Evolutionary conservation across 2,797 vertebrate species (phyloP).

Genomic region (Mus caroli): DNA sequence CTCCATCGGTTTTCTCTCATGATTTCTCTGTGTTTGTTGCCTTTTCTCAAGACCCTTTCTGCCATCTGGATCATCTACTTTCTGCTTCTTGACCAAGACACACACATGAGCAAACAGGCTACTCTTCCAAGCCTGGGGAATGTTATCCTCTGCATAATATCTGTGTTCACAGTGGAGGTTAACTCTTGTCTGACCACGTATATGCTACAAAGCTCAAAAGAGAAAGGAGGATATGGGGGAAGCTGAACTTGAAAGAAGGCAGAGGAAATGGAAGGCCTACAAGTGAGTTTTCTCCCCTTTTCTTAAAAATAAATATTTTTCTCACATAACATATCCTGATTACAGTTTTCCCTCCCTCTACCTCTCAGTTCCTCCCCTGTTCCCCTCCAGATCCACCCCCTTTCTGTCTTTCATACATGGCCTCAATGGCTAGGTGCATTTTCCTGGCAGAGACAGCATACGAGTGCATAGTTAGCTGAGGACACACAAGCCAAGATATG

Average conservation of each 20-base stretch:
- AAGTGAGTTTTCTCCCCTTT: background rate
- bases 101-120: too few relatives aligned
- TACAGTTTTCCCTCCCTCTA: background rate
- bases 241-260: background rate
- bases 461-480: accelerated
- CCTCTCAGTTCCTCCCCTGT: background rate
- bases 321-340: background rate
- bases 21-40: background rate
- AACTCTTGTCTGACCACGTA: background rate
- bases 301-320: background rate
- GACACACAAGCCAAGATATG: background rate
- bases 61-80: background rate
- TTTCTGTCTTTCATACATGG: background rate
- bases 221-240: background rate
- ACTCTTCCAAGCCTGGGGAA: background rate
- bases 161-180: background rate
- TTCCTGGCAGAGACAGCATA: background rate
- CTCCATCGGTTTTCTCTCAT: background rate
- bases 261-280: background rate
- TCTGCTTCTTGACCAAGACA: background rate
- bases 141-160: background rate
- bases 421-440: background rate
- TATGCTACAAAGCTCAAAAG: background rate
- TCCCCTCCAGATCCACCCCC: background rate
- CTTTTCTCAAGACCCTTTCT: background rate